phyloP scores from a whole-genome alignment of 2,113 vertebrate species.

The Colistium nudipinnis region DNA sequence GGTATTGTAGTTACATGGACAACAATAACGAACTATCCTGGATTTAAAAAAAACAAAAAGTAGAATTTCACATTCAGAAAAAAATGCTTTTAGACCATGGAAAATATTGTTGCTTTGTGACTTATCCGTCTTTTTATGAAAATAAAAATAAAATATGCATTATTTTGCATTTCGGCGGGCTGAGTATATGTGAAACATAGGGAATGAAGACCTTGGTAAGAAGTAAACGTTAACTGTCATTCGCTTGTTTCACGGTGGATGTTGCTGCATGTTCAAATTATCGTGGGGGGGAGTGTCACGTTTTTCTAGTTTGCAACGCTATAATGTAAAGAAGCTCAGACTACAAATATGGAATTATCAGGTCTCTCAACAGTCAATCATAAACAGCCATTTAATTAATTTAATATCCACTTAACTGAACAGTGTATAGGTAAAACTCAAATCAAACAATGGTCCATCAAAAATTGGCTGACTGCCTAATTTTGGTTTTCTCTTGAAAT shows the following conservation, averaged over 20 bases:
- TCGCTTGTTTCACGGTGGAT: constrained; percentile 25
- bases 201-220: constrained; percentile 15
- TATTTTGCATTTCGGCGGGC: constrained; percentile 45
- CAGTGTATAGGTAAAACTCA: not conserved
- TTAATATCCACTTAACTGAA: not conserved
- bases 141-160: constrained; percentile 70
- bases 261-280: constrained; percentile 9
- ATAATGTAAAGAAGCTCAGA: constrained; percentile 22
- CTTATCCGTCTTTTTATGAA: constrained; percentile 76
- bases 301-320: not conserved
- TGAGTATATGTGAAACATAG: constrained; percentile 25
- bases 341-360: constrained; percentile 11
- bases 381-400: not conserved
- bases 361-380: constrained; percentile 14
- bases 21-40: constrained; percentile 42
- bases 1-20: constrained; percentile 59
- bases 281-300: not conserved
- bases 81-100: constrained; percentile 69
- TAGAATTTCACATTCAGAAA: constrained; percentile 63
- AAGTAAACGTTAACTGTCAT: constrained; percentile 58
- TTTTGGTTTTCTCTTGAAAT: constrained; percentile 14
- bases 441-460: constrained; percentile 9
- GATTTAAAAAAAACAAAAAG: constrained; percentile 44
- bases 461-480: not conserved
- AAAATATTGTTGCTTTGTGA: constrained; percentile 76